Base-by-base conservation (phyloP, 2,113 vertebrate species). In the Progne subis region DNA sequence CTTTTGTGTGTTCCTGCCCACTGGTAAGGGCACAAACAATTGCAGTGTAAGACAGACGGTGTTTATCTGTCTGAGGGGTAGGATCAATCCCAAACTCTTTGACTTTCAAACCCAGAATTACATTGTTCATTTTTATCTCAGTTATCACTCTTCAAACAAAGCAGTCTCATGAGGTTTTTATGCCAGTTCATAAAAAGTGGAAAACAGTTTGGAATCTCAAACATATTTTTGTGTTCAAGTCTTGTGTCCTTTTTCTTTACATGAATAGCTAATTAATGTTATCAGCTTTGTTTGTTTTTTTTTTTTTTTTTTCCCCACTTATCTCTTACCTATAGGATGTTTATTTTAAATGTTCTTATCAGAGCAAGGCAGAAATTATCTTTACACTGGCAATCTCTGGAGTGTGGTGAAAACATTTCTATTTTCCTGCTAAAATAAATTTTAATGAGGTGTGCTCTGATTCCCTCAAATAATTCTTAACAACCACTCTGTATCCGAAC, bases 271-370 rank as follows among this genome's bases (percentile, higher is more conserved):
- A 87, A 91, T 91, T 91, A 65, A 41, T 69, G 9, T 39, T 85
- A 79, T 89, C 83, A 79, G 28, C 61, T 60, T 88, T 55, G 32
- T n/a, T 26, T 65, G 37, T 8, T 37, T 37, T 37, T 90, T 82
- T 82, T 92, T 68, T n/a, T n/a, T n/a, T n/a, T n/a, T n/a, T n/a
- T n/a, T n/a, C n/a, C n/a, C 53, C 57, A 57, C 3, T 91, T 93
- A 91, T 87, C 90, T 94, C 81, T 84, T 55, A 94, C 43, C 71
- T 88, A 56, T 65, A 77, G 72, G 57, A 86, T 69, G 79, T 86
- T 65, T 60, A 63, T 72, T 89, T 85, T 55, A 83, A 94, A 67
- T 81, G 29, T 69, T 64, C 91, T 87, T 94, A 88, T 90, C 86
- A 83, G 79, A 79, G n/a, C 47, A 52, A 93, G 68, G 23, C 71